Percentiles rank a stretch among this genome's conserved stretches.
phyloP scores from a whole-genome alignment of 2,113 vertebrate genomes.

The Morone chrysops region DNA sequence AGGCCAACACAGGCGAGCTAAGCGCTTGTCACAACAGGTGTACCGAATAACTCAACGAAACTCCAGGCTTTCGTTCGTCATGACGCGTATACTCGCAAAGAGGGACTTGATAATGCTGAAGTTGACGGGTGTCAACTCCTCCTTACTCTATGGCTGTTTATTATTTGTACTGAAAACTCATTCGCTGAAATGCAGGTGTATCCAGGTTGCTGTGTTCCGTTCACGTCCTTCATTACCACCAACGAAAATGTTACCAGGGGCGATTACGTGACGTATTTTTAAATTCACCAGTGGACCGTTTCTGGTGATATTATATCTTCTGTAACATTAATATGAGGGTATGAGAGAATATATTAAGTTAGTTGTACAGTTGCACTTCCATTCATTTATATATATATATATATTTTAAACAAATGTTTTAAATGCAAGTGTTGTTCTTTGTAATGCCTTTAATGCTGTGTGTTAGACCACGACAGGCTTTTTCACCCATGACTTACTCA shows the following conservation, averaged over 20 bases:
- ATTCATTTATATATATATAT: no score
- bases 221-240: slow-evolving; percentile 2
- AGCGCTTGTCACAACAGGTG: slow-evolving; percentile 54
- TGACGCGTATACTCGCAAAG: no score
- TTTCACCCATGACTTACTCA: not conserved
- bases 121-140: not conserved
- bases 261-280: not conserved
- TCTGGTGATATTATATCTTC: not conserved
- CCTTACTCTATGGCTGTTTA: not conserved
- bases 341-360: no score
- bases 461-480: not conserved
- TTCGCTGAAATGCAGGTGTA: slow-evolving; percentile 40
- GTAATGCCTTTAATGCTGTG: not conserved
- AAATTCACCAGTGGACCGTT: no score
- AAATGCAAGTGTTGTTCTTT: not conserved
- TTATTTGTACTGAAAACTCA: not conserved
- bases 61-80: accelerated
- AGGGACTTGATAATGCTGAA: accelerated
- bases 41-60: not conserved
- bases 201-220: slow-evolving; percentile 31
- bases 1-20: slow-evolving; percentile 11
- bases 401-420: not conserved
- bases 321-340: not conserved
- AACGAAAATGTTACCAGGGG: not conserved
- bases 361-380: no score